Evolutionary conservation across 2,797 vertebrate genomes (phyloP), one percentile per base, ranked within the genome.

Genomic region (Sparidentex hasta): DNA sequence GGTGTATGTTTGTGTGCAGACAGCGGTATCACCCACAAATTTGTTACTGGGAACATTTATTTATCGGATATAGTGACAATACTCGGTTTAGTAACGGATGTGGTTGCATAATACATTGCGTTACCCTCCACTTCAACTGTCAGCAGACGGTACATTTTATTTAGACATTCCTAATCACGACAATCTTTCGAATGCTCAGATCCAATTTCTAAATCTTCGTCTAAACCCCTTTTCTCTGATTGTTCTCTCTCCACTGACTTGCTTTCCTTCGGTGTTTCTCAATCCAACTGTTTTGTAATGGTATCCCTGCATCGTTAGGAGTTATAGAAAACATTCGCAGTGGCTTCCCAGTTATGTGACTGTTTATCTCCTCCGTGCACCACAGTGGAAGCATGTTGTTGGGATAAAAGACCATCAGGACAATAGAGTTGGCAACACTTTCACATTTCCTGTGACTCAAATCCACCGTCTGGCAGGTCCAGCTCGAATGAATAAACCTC

Each of bases 231-330:
- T 90, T 81, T 81, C 83, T 79, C 65, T 90, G 81, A 88, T 90
- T 88, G 82, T 87, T 90, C 87, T 84, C 66, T 80, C 59, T 83
- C 74, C 68, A 55, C 41, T 70, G 62, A 70, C 79, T 89, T 90
- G 71, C 76, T 88, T 76, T 87, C 82, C 77, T 82, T 81, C 58
- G 21, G 68, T 68, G 44, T 90, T 89, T 92, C 82, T 87, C 86
- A 82, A 83, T 88, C 86, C 90, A 83, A 91, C 78, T 91, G 88
- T 93, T 93, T 92, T 92, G 91, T 91, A 94, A 94, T 80, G 78
- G 47, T 83, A 94, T 93, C 89, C 66, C 63, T 76, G 78, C 79
- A 82, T 90, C 76, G 56, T 91, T 92, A 88, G 80, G 86, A 88
- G 84, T 93, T 90, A 91, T 90, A 90, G 92, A 88, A 93, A 93